Base-by-base conservation (phyloP, 2,888 invertebrate species). In the Xylota sylvarum region DNA sequence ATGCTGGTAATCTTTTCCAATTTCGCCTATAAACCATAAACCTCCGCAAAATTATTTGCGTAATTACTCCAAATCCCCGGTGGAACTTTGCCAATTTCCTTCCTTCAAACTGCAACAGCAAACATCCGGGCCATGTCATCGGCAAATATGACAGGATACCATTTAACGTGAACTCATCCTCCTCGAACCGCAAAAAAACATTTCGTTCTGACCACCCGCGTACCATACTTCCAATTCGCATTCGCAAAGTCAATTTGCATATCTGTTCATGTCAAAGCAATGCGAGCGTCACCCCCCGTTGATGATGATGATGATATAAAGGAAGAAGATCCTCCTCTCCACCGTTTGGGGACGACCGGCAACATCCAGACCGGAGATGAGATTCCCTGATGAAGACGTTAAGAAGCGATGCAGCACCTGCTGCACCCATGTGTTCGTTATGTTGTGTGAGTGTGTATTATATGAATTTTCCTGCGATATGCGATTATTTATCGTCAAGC, bases 371-470 rank as follows among this genome's bases (percentile, higher is more conserved):
- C 78, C 72, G 55, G 69, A 74, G 84, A 78, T 78, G 73, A 73
- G 37, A 58, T 74, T 74, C 60, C 35, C 65, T 52, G 72, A 83
- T 78, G 77, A 78, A 78, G 78, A 83, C 72, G 65, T 83, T 83
- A 52, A 60, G 52, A 58, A 23, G 56, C 50, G 27, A 12, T 19
- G 43, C 4, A 19, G 4, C 70, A 82, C 64, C 81, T 81, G 81
- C 62, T 48, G 23, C 50, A 10, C 5, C n/a, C 14, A 52, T 40
- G n/a, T n/a, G n/a, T n/a, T n/a, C n/a, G n/a, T n/a, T n/a, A n/a
- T n/a, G n/a, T n/a, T n/a, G n/a, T n/a, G n/a, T n/a, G 40, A 19
- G 4, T 10, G 48, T 32, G 35, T 72, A 23, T 48, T 30, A 37
- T 69, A 19, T 60, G 62, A 55, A 69, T 48, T 48, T 76, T 12